Base-by-base conservation (phyloP, 2,797 vertebrate species). In the Parauchenoglanis punctatus region DNA sequence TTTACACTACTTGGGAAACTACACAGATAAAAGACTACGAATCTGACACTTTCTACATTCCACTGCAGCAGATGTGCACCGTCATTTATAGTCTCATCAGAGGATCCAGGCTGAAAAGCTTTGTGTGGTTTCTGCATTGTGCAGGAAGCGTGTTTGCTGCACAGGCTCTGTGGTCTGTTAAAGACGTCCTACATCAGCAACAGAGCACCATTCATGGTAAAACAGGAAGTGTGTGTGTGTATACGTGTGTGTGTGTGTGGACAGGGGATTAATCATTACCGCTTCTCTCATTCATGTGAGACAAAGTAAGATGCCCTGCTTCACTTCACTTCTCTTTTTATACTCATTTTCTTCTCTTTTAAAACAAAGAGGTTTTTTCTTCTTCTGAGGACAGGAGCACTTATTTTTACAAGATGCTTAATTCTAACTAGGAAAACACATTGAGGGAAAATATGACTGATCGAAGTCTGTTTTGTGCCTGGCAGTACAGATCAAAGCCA, bases 151-250 rank as follows among this genome's bases (percentile, higher is more conserved):
- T 49, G 84, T 87, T 83, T 52, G 67, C 68, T 78, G 54, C 84
- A 83, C 84, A 87, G 80, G 40, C 61, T 85, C 70, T 84, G 89
- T 58, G 85, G 76, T 86, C 75, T 89, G 87, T 77, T 84, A 17
- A 63, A 90, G 87, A 85, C 85, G 23, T 87, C 83, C 83, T 76
- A 84, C 87, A 89, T 90, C 89, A 90, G 89, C 88, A 91, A 90
- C 88, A 91, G 83, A 89, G 86, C 85, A 92, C 92, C 91, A 92
- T 93, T 92, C 90, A 93, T 92, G 90, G 91, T 92, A 90, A 92
- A 92, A 92, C 92, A 92, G 90, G 92, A 92, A 92, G 89, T 86
- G 81, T 87, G 87, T 65, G n/a, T 63, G 59, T 7, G 68, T 35
- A 35, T 35, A 35, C 35, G 35, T 40, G 35, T 40, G 3, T 40